Base-by-base conservation (phyloP, 2,113 vertebrate genomes). In the Corythornis cristatus region DNA sequence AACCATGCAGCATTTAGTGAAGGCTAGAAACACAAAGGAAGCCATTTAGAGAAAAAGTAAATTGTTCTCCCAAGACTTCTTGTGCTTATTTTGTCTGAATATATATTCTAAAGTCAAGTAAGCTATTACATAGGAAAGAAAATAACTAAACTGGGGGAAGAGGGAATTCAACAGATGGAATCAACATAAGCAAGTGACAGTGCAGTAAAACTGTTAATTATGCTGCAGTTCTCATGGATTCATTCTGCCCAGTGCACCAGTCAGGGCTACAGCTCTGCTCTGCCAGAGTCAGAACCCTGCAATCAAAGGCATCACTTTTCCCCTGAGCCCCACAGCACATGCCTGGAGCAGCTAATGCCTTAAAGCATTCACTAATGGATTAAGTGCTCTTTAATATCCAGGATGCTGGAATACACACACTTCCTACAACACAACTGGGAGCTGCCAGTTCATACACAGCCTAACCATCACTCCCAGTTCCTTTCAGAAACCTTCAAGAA, bases 131-230 rank as follows among this genome's bases (percentile, higher is more conserved):
- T 18, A 80, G 60, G 35, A 89, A 89, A 78, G 61, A 57, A 83
- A 77, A 58, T 16, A 82, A 83, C 90, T 26, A 65, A 81, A 66
- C 60, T 7, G 15, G 9, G 6, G 9, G 35, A 61, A 83, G 25
- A 21, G 43, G 43, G 45, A 91, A 88, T 83, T 81, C 86, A 86
- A 83, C 80, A 94, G 92, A 74, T 56, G n/a, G 48, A 92, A 58
- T 60, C 76, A 81, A 71, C 42, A 57, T 11, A 93, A 86, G 45
- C 57, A 93, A 88, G 60, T 46, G 48, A 64, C 73, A 57, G 43
- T 57, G 29, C 83, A 92, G 70, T 50, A 88, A 78, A 90, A 66
- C 54, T 33, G 45, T 43, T 51, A 76, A 68, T 96, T 85, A 57
- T 78, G 46, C 51, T 64, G 51, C 48, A 83, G 19, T 86, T 77